Base-by-base conservation (phyloP, 2,888 invertebrate species). In the Pristionchus maxplancki region DNA sequence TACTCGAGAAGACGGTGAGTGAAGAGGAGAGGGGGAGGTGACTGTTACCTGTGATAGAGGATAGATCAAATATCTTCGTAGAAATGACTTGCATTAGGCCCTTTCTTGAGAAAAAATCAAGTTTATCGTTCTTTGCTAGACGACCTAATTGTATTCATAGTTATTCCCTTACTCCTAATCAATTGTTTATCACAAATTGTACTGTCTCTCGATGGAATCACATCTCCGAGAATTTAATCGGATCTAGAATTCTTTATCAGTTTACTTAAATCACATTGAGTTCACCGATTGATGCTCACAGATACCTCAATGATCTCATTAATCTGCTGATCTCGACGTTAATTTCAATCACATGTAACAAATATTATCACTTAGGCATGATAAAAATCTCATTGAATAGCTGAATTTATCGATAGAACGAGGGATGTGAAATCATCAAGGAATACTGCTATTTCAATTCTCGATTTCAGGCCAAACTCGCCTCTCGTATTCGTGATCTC, bases 1-100 rank as follows among this genome's bases (percentile, higher is more conserved):
- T 85, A 24, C n/a, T 62, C n/a, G 85, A 85, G 31, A 62, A 24
- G 24, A 85, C 85, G 28, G 85, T 85, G 31, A 85, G 85, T 11
- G 44, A 62, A 78, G 17, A 34, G 8, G 67, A 34, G 0, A 11
- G 6, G 67, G 4, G 67, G 67, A 17, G 20, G 17, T n/a, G n/a
- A n/a, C n/a, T n/a, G n/a, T n/a, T n/a, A n/a, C n/a, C n/a, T n/a
- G n/a, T n/a, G n/a, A n/a, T n/a, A n/a, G n/a, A n/a, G n/a, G 64
- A 24, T 64, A 64, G 64, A 28, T 67, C 67, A 28, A 24, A 64
- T 64, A 15, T 64, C 64, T 3, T 28, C 31, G 31, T 37, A 6
- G 31, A 37, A 31, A 31, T 4, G 31, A 71, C 0, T 34, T 4
- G 9, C 1, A 24, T 58, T n/a, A 8, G 4, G 24, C n/a, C 44